phyloP scores from a whole-genome alignment of 2,797 vertebrate genomes.

The Myoxocephalus aenaeus region DNA sequence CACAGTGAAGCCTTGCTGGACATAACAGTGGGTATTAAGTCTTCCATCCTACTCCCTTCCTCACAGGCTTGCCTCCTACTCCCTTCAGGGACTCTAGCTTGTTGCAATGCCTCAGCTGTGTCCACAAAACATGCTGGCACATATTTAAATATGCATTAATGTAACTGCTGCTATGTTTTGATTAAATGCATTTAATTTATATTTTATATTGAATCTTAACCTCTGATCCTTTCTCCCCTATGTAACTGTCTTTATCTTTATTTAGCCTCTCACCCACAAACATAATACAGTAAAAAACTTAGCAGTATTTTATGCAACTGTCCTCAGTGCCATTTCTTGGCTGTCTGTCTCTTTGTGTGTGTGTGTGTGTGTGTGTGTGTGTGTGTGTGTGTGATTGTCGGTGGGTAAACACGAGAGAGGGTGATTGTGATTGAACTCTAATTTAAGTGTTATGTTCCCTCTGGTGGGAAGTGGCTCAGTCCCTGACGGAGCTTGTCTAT shows the following conservation, averaged over 20 bases:
- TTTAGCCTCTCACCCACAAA: background rate
- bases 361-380: background rate
- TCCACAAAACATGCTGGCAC: background rate
- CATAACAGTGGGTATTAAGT: slow-evolving; percentile 20
- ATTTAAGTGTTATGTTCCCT: slow-evolving; percentile 10
- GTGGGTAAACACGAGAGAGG: too few species aligned
- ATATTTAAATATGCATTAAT: slow-evolving; percentile 12
- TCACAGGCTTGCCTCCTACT: slow-evolving; percentile 11
- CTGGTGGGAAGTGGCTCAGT: slow-evolving; percentile 3
- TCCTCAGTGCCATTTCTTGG: background rate
- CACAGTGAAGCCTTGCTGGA: background rate
- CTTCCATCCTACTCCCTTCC: background rate
- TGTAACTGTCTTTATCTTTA: background rate
- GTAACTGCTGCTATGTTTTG: background rate
- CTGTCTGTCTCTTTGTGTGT: background rate
- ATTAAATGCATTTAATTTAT: background rate
- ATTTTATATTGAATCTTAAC: background rate
- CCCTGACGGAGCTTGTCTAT: too few species aligned
- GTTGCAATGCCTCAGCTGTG: slow-evolving; percentile 14
- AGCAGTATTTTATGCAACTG: background rate
- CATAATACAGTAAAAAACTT: background rate
- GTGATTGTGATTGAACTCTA: slow-evolving; percentile 1
- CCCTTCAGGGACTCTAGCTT: background rate
- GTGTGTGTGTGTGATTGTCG: background rate
- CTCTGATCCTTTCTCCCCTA: background rate